Percentiles rank a stretch among this genome's conserved stretches.
These are phyloP conservation scores for Manis pentadactyla DNA, from an alignment of 2,797 vertebrate species.

Conservation along the genomic window DNA sequence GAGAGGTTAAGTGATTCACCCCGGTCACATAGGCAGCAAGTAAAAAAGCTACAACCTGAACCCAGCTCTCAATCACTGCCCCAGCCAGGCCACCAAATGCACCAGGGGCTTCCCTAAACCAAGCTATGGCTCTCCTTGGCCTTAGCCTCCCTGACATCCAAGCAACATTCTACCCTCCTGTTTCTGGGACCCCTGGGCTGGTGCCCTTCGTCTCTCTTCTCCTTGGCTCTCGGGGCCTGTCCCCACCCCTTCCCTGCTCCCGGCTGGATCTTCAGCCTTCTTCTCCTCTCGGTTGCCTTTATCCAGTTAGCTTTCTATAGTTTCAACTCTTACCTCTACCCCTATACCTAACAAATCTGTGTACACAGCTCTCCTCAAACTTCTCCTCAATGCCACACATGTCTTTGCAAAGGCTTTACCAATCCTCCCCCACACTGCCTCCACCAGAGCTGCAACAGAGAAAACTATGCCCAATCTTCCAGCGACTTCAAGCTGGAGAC, in stretches of 20 bases:
- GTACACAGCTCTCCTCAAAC: background rate
- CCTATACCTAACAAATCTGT: background rate
- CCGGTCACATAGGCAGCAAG: background rate
- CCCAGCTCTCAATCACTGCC: background rate
- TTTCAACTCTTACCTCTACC: background rate
- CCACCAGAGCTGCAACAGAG: background rate
- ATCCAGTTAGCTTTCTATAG: background rate
- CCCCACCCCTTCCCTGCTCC: background rate
- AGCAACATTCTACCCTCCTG: background rate
- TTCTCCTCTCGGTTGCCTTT: background rate
- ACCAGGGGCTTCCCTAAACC: background rate
- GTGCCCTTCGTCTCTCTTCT: background rate
- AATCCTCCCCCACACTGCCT: background rate
- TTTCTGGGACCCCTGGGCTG: background rate
- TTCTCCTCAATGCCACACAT: background rate
- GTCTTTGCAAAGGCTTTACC: background rate
- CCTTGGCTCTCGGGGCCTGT: rapidly evolving
- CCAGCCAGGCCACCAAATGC: background rate
- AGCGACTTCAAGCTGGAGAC: too few species aligned
- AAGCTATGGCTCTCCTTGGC: background rate
- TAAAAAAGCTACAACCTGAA: background rate
- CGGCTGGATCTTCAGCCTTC: background rate
- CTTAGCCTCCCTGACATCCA: background rate
- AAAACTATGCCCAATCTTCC: background rate
- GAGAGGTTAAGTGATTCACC: background rate